Evolutionary conservation across 2,113 vertebrate species (phyloP), one percentile per base, ranked within the genome.

Genomic region (Pagrus major): DNA sequence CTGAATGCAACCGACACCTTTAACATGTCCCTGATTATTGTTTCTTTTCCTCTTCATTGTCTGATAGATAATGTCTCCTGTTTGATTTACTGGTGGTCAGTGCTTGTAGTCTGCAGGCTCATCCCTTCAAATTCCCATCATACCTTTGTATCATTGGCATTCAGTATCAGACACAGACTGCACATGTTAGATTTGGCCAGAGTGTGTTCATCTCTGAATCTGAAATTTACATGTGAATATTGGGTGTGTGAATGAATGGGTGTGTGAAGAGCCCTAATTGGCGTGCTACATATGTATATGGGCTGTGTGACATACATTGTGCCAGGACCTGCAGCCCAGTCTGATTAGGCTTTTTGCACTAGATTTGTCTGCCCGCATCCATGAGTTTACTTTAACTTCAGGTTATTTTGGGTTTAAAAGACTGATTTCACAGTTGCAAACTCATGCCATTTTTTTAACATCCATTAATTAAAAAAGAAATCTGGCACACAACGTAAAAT

Each of bases 401-500:
- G 60, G 41, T 54, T 55, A 11, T 72, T 77, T 81, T 58, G 49
- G 49, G 70, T 81, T 65, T 49, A 69, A 76, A 56, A 70, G 16
- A 23, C n/a, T 33, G 31, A 54, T 66, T 70, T 54, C 16, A 46
- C 18, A 65, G 29, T 46, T 74, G 39, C 21, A 35, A 61, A 56
- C 44, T 33, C 33, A 1, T 68, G 41, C 73, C 72, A 77, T 51
- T 67, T 55, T 39, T 9, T 63, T 15, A 46, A 39, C 14, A 25
- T 21, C 41, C 21, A 65, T 23, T 65, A 54, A 63, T 73, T 25
- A 25, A 44, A 72, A 65, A 35, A 51, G 59, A 1, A 27, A 49
- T 20, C 27, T 66, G 42, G 47, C 54, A 51, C n/a, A 60, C 6
- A 75, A 47, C 46, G 14, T 31, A 3, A 35, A 71, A 68, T 56